These are phyloP conservation scores for Muraenolepis orangiensis DNA, from an alignment of 2,797 vertebrate genomes.

Conservation along the genomic window DNA sequence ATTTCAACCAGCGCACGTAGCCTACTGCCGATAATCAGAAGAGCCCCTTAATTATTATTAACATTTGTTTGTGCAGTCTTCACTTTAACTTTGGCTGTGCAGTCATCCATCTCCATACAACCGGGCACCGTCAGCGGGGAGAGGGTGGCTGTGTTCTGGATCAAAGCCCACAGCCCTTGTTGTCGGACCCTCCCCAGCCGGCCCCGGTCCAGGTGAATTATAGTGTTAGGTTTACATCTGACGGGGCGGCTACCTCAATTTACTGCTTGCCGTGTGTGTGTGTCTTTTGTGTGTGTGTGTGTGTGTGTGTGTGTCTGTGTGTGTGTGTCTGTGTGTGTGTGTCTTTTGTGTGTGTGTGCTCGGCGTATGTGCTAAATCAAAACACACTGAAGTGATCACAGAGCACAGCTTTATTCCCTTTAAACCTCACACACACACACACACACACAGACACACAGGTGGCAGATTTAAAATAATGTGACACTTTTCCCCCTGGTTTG, in stretches of 20 bases:
- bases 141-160: not conserved
- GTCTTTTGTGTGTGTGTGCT: not conserved
- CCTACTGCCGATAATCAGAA: not conserved
- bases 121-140: not conserved
- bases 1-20: not conserved
- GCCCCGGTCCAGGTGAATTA: not conserved
- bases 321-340: too few relatives aligned
- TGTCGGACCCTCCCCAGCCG: not conserved
- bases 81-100: not conserved
- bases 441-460: too few relatives aligned
- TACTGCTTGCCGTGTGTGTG: constrained; percentile 9
- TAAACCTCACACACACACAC: not conserved
- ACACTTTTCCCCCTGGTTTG: not conserved
- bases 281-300: not conserved
- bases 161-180: not conserved
- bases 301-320: not conserved
- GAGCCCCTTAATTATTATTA: not conserved
- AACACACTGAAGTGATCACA: not conserved
- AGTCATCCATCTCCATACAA: not conserved
- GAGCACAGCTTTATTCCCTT: not conserved
- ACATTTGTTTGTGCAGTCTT: not conserved
- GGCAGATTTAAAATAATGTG: not conserved
- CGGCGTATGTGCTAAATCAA: not conserved
- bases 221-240: constrained; percentile 2
- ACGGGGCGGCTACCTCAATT: not conserved